phyloP scores from a whole-genome alignment of 2,113 vertebrate species.

The Apodemus speciosus region DNA sequence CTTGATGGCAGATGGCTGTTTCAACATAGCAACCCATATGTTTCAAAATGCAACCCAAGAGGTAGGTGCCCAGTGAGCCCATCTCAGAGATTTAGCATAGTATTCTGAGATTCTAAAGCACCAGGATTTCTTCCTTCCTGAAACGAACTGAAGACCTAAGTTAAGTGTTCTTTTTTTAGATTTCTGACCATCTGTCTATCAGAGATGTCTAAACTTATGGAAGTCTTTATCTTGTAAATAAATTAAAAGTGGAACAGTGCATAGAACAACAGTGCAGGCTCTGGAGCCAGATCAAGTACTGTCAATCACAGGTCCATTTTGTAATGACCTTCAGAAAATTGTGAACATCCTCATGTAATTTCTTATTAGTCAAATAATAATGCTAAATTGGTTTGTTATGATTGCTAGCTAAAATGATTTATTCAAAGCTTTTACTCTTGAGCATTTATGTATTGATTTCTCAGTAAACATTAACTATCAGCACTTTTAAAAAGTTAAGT shows the following conservation, averaged over 20 bases:
- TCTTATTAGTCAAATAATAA: background rate
- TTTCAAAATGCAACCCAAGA: conserved; percentile 44
- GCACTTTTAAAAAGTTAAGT: background rate
- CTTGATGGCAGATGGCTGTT: conserved; percentile 32
- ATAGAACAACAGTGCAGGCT: background rate
- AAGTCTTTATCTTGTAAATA: background rate
- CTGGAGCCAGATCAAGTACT: background rate
- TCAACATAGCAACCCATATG: conserved; percentile 64
- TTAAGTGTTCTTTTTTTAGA: conserved; percentile 60
- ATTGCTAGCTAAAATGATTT: background rate
- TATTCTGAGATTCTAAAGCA: conserved; percentile 34
- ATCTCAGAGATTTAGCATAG: background rate
- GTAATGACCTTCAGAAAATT: background rate
- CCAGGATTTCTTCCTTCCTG: conserved; percentile 57
- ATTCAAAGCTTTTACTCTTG: background rate
- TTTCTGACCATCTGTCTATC: conserved; percentile 68
- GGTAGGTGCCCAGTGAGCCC: conserved; percentile 4
- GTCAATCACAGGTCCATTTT: background rate
- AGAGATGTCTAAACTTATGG: conserved; percentile 64
- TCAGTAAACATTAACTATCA: background rate
- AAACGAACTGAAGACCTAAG: conserved; percentile 19
- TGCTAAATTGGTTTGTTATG: background rate
- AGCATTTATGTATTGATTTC: background rate
- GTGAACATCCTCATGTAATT: background rate
- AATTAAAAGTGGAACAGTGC: background rate